Evolutionary conservation across 2,113 vertebrate genomes (phyloP).

Genomic region (Pedetes capensis): DNA sequence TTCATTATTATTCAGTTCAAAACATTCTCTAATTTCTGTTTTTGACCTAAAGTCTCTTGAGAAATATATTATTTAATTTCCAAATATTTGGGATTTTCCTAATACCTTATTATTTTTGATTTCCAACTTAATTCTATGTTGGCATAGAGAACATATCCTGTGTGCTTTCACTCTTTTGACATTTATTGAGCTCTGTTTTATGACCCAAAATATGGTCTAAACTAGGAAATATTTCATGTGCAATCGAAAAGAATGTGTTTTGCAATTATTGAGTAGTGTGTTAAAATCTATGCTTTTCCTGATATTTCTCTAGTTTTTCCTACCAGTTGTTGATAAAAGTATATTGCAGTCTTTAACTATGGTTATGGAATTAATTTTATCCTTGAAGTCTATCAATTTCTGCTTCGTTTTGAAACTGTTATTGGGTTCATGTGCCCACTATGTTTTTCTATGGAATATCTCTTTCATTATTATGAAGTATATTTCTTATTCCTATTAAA

Average conservation of each 20-base stretch:
- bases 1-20: slow-evolving; percentile 21
- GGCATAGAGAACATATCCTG: background rate
- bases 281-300: background rate
- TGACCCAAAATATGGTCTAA: background rate
- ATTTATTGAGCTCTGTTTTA: slow-evolving; percentile 21
- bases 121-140: slow-evolving; percentile 29
- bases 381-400: background rate
- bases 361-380: background rate
- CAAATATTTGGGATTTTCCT: slow-evolving; percentile 35
- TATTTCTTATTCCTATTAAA: background rate
- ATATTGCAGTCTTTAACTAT: background rate
- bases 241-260: slow-evolving; percentile 22
- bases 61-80: background rate
- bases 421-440: background rate
- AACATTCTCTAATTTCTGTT: slow-evolving; percentile 21
- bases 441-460: background rate
- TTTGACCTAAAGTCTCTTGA: slow-evolving; percentile 8
- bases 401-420: background rate
- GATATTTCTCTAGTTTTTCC: background rate
- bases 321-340: background rate
- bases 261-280: background rate
- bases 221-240: background rate
- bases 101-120: background rate
- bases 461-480: background rate
- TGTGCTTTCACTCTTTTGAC: slow-evolving; percentile 3